Percentiles rank a stretch among this genome's conserved stretches.
Conservation (phyloP, 2,113 vertebrate species). For the Zootoca vivipara region DNA sequence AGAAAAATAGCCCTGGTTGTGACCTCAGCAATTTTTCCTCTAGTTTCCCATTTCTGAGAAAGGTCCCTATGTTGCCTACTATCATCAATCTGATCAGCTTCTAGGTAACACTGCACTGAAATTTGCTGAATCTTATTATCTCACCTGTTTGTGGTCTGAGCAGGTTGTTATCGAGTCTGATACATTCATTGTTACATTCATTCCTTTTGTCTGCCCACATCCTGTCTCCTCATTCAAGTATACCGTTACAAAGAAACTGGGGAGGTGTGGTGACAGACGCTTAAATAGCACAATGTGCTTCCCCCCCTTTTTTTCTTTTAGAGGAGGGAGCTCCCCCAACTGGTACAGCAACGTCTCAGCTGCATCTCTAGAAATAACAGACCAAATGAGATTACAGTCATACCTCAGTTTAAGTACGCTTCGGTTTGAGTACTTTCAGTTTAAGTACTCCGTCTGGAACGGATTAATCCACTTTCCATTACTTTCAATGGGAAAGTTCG, state of each 20-base stretch:
- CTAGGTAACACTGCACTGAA: not conserved
- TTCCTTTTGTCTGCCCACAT: not conserved
- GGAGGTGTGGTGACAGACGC: no score
- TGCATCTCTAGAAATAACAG: not conserved
- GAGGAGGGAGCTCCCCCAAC: no score
- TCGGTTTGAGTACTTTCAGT: no score
- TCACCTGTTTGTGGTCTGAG: not conserved
- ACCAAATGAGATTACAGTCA: no score
- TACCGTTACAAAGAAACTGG: not conserved
- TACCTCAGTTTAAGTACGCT: no score
- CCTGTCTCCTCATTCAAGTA: not conserved
- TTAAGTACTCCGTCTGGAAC: no score
- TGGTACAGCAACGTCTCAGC: not conserved
- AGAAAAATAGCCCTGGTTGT: not conserved
- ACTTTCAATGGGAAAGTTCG: no score
- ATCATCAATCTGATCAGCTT: not conserved
- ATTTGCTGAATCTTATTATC: not conserved
- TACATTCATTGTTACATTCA: not conserved
- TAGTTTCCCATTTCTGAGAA: not conserved
- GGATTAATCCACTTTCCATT: no score
- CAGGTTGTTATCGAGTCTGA: not conserved
- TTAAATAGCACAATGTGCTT: not conserved
- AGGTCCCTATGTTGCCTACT: not conserved
- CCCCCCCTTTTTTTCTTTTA: not conserved
- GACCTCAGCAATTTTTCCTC: no score